Base-by-base conservation (phyloP, 1,140 invertebrate species). In the Drosophila varians region DNA sequence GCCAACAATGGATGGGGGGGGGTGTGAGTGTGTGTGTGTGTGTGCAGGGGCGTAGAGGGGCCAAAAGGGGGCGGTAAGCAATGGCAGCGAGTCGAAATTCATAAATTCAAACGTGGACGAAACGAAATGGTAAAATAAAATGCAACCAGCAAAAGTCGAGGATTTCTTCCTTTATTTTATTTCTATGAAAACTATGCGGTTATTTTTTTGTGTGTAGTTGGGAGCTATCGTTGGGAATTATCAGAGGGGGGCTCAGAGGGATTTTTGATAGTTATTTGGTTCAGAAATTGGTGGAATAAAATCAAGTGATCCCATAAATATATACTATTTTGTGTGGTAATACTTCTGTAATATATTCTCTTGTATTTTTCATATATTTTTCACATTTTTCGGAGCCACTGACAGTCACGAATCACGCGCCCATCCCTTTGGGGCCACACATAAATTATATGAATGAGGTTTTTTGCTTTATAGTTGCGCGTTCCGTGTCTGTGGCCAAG, bases 41-140 rank as follows among this genome's bases (percentile, higher is more conserved):
- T n/a, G n/a, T 12, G 16, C 0, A 19, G 40, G 11, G 43, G 54
- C 18, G 7, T 5, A n/a, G n/a, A 40, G 11, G 5, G 18, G 9
- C 11, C 14, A 14, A 18, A 3, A n/a, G 42, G 25, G 21, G 14
- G 19, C 23, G 64, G 47, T 7, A 26, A 9, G 58, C 28, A 52
- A 38, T 18, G 40, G 55, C 57, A 43, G 31, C 42, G 47, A 54
- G 69, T 56, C 57, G 69, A 74, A 74, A 72, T 72, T 72, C 70
- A 80, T 79, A 74, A 46, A 73, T 61, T 58, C 43, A 82, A 40
- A 31, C 16, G 25, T 43, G 54, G 31, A 77, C 52, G 75, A 66
- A 77, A 66, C 61, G 69, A 74, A 74, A 74, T 74, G 69, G 71
- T 74, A 65, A 74, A 74, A 74, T 76, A 80, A 82, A 82, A 82